Conservation (phyloP, 2,113 vertebrate genomes). For the Hyperoodon ampullatus region DNA sequence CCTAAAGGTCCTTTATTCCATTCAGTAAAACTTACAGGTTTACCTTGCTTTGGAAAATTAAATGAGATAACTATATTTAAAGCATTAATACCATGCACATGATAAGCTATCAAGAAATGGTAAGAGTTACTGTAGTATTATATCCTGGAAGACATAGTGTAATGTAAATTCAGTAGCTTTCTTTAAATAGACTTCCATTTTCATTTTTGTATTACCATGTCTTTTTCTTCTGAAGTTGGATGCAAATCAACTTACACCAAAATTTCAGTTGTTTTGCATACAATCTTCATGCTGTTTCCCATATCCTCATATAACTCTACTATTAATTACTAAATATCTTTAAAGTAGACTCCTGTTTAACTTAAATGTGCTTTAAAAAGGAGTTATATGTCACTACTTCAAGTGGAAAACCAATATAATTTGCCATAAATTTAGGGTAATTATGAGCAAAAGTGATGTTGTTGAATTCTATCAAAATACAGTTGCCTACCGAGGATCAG, state of each 20-base stretch:
- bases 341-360: conserved; percentile 31
- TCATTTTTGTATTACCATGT: background rate
- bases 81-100: background rate
- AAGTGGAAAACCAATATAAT: background rate
- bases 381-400: background rate
- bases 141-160: background rate
- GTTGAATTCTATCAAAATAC: background rate
- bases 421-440: conserved; percentile 33
- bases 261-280: conserved; percentile 1
- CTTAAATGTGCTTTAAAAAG: background rate
- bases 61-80: background rate
- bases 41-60: conserved; percentile 25
- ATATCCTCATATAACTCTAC: background rate
- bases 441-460: background rate
- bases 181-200: background rate
- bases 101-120: conserved; percentile 8
- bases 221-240: background rate
- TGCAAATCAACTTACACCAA: background rate
- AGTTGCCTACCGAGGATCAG: background rate
- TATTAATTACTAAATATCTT: conserved; percentile 13
- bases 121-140: background rate
- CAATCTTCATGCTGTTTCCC: background rate
- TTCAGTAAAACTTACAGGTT: background rate
- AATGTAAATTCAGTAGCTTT: background rate
- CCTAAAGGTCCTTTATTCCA: background rate